These are phyloP conservation scores for Drosophila equinoxialis DNA, from an alignment of 1,140 invertebrate genomes.

Conservation along the genomic window DNA sequence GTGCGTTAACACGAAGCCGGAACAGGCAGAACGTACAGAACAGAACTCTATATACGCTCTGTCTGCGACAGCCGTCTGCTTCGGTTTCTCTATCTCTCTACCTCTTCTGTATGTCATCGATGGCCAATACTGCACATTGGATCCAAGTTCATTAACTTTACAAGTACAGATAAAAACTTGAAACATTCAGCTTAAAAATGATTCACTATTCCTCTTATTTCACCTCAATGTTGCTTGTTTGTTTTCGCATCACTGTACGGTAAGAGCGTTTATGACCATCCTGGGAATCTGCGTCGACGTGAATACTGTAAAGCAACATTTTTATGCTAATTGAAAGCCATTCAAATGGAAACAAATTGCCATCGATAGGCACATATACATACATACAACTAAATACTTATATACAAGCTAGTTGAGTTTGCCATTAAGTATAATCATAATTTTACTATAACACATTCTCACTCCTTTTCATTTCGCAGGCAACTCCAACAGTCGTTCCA, in stretches of 20 bases:
- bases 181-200: background rate
- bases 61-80: constrained; percentile 2
- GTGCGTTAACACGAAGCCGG: constrained; percentile 46
- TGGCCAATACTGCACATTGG: constrained; percentile 12
- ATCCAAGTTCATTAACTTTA: background rate
- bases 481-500: constrained; percentile 61
- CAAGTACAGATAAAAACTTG: background rate
- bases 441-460: constrained; percentile 8
- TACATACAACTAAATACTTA: too few relatives aligned
- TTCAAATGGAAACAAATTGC: constrained; percentile 71
- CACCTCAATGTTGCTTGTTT: background rate
- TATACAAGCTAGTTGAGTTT: background rate
- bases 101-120: background rate
- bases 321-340: constrained; percentile 81
- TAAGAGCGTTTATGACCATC: constrained; percentile 55
- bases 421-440: constrained; percentile 11
- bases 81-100: background rate
- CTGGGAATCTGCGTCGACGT: constrained; percentile 49
- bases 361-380: constrained; percentile 35
- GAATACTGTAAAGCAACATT: constrained; percentile 52
- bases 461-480: constrained; percentile 47
- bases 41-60: background rate
- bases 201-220: background rate
- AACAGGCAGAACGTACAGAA: constrained; percentile 22
- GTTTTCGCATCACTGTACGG: constrained; percentile 4